These are phyloP conservation scores for Gymnothorax javanicus DNA, from an alignment of 2,797 vertebrate genomes.

Conservation along the genomic window DNA sequence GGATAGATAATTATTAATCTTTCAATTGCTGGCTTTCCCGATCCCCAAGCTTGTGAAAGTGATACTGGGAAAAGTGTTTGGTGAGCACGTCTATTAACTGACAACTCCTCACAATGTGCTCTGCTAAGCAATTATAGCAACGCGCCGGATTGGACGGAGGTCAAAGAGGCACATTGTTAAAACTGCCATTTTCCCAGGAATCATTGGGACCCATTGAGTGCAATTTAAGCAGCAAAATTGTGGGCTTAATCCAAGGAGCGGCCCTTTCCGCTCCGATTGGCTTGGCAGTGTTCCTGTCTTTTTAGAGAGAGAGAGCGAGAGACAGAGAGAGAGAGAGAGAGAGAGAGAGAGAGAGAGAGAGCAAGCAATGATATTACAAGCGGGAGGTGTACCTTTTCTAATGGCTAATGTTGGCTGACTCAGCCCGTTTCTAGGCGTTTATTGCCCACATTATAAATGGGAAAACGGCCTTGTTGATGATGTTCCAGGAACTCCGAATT, in stretches of 20 bases:
- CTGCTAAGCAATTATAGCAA: not conserved
- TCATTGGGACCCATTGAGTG: not conserved
- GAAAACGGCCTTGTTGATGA: not conserved
- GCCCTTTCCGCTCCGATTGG: not conserved
- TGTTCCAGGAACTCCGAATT: not conserved
- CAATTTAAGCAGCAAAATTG: not conserved
- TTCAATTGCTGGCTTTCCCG: not conserved
- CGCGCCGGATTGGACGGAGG: not conserved
- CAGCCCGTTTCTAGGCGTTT: not conserved
- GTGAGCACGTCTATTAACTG: not conserved
- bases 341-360: not conserved
- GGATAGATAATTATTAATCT: not conserved
- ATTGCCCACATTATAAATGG: slow-evolving; percentile 12
- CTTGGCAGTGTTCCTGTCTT: not conserved
- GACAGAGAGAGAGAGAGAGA: not conserved
- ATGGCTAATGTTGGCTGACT: not conserved
- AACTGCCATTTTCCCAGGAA: not conserved
- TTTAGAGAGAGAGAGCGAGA: not conserved
- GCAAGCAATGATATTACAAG: not conserved
- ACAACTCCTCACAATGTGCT: not conserved
- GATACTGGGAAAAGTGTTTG: not conserved
- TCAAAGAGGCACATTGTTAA: no score
- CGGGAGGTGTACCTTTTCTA: not conserved
- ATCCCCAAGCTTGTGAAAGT: not conserved
- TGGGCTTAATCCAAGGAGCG: not conserved